Conservation (phyloP, 2,113 vertebrate species). For the Ramphastos sulfuratus region DNA sequence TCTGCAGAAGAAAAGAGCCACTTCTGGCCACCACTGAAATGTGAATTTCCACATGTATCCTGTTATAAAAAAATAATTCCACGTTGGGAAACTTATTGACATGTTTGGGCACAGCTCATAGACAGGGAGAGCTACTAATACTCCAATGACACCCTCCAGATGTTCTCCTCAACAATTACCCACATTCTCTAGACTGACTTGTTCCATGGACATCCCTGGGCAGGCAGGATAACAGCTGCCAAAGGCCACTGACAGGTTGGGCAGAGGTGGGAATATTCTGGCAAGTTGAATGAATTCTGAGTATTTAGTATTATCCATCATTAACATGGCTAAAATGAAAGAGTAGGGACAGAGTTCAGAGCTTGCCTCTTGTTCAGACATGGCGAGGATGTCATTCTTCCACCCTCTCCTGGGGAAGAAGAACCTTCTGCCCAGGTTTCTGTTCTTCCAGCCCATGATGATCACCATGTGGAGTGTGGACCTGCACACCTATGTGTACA, state of each 20-base stretch:
- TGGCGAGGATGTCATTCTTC: neutral
- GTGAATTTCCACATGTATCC: conserved; percentile 61
- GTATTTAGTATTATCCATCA: neutral
- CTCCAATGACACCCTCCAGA: conserved; percentile 58
- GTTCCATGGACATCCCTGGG: fast-evolving
- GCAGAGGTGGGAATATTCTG: neutral
- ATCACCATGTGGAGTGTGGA: neutral
- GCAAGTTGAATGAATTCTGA: neutral
- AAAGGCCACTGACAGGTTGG: conserved; percentile 2
- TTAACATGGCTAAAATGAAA: neutral
- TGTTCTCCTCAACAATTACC: conserved; percentile 12
- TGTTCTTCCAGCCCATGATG: neutral
- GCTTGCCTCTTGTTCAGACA: fast-evolving
- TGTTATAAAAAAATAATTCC: conserved; percentile 70
- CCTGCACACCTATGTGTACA: neutral
- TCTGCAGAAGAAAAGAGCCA: conserved; percentile 59
- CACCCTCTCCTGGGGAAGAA: neutral
- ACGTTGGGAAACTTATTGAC: conserved; percentile 47
- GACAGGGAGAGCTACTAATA: conserved; percentile 41
- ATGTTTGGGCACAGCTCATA: conserved; percentile 38
- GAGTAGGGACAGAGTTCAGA: neutral
- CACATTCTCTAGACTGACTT: neutral
- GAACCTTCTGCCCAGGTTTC: neutral
- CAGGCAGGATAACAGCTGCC: neutral
- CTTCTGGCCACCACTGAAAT: conserved; percentile 46